Evolutionary conservation across 1,140 invertebrate genomes (phyloP), one percentile per base, ranked within the genome.

Genomic region (Teleopsis dalmanni): DNA sequence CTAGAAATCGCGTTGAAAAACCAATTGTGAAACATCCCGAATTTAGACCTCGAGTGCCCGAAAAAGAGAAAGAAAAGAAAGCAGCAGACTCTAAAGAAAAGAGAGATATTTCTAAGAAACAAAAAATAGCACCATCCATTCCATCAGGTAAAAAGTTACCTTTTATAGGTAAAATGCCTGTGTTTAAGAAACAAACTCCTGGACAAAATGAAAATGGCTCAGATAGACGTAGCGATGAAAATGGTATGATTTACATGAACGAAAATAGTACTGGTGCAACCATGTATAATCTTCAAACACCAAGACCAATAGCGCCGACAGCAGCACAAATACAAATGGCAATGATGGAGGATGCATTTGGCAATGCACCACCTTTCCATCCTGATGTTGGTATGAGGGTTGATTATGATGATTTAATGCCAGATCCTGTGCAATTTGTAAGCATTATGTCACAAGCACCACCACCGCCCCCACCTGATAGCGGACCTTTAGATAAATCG

Each of bases 111-210:
- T 0, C 66, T 68, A 25, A 52, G 47, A 10, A 75, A 75, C 70
- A 66, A 45, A 46, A 50, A 26, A 57, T 35, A 36, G 48, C 5
- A 47, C 22, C 44, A 37, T 25, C 47, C 11, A n/a, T 2, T 14
- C n/a, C 9, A 3, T 47, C 47, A 6, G 65, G 59, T 35, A 77
- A 81, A n/a, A 83, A 83, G 55, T 55, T 83, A 26, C 81, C 81
- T 0, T 84, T 84, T 48, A 84, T 84, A 40, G 82, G 82, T 1
- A 70, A 81, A 55, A 77, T 84, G 70, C 82, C 82, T 2, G 59
- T 85, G 29, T 81, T 83, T 41, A 83, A 83, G 53, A 83, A 82
- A 42, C 78, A 79, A 48, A 55, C 57, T 2, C 9, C 41, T 11
- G 43, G 48, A 22, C 47, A 52, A 40, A 31, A 11, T 1, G 45